Base-by-base conservation (phyloP, 2,113 vertebrate genomes). In the Lasiurus cinereus region DNA sequence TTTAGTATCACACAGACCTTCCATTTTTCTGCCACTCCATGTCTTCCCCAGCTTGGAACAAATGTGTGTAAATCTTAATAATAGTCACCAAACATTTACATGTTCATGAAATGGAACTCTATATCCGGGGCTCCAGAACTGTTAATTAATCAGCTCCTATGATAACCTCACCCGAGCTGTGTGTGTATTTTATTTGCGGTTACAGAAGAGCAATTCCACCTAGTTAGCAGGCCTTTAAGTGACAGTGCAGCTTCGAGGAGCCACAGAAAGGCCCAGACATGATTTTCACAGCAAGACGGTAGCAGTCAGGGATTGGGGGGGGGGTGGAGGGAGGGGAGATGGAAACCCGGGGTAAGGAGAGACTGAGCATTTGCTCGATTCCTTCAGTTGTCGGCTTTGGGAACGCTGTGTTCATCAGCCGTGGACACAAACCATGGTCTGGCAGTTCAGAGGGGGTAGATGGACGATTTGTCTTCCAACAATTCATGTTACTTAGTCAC, bases 131-230 rank as follows among this genome's bases (percentile, higher is more conserved):
- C 62, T 72, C 54, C 12, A 5, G 88, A 11, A 24, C 39, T 95
- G 76, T 91, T 97, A 97, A 96, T 98, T 97, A 97, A 98, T 97
- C 94, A 94, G 56, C 83, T 96, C 82, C 73, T 48, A 83, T 18
- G 83, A 95, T 93, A 96, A 95, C 52, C 78, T 96, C 92, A 62
- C 97, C 95, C 78, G 29, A 62, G 87, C 85, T 89, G 48, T 36
- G 11, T 74, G 64, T 84, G 92, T 39, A 77, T 97, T 98, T 97
- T 93, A 93, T 83, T 80, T 80, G 93, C 74, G 85, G 94, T 54
- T 93, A 74, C 73, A 83, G 80, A 96, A 96, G 66, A 97, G 94
- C 90, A 96, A 86, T 94, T 79, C 8, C 82, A 54, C 50, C 89
- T 96, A 83, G 69, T 97, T 97, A 97, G 96, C 94, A 95, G 96